phyloP scores from a whole-genome alignment of 2,113 vertebrate species.

The Cottus gobio region DNA sequence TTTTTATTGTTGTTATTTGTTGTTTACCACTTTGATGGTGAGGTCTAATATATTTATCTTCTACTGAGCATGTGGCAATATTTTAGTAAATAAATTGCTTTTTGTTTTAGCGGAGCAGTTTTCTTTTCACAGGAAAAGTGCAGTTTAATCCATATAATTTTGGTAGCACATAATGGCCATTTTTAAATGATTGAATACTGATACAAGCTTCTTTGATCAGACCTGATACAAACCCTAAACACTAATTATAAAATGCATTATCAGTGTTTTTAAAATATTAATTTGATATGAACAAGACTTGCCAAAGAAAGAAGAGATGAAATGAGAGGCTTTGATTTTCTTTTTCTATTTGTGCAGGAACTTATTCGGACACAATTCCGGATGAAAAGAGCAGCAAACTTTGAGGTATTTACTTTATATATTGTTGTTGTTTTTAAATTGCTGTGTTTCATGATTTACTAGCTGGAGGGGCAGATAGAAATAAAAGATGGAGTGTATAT shows the following conservation, averaged over 20 bases:
- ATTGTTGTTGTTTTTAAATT: background rate
- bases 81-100: too few relatives aligned
- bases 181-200: too few relatives aligned
- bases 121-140: too few relatives aligned
- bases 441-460: background rate
- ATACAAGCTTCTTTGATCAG: too few relatives aligned
- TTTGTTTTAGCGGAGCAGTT: too few relatives aligned
- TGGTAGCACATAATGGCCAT: too few relatives aligned
- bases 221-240: background rate
- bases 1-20: too few relatives aligned
- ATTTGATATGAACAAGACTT: too few relatives aligned
- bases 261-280: background rate
- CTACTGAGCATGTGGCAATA: background rate
- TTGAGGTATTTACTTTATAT: constrained; percentile 37
- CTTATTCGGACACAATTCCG: constrained; percentile 42
- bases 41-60: too few relatives aligned
- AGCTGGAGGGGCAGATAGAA: background rate
- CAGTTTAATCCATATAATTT: too few relatives aligned
- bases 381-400: constrained; percentile 20
- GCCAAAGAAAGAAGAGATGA: background rate
- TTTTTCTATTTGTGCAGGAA: constrained; percentile 45
- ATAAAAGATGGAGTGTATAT: background rate
- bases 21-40: too few relatives aligned
- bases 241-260: background rate
- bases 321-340: background rate